These are phyloP conservation scores for Spilogale gracilis DNA, from an alignment of 2,113 vertebrate genomes.

Conservation along the genomic window DNA sequence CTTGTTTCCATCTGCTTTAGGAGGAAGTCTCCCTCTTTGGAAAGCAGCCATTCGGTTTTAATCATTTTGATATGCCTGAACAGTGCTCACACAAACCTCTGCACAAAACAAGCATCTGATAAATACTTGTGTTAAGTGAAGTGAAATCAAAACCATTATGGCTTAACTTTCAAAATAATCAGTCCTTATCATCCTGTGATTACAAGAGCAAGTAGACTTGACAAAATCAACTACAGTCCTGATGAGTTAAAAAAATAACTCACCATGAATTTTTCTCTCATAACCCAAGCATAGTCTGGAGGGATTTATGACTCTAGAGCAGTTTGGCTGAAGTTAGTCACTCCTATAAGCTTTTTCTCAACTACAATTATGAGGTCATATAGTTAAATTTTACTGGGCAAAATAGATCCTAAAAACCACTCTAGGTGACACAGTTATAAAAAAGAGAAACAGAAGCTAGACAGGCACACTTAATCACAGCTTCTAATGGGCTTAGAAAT, in stretches of 20 bases:
- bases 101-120: background rate
- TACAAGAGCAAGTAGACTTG: background rate
- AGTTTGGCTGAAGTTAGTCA: conserved; percentile 60
- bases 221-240: conserved; percentile 28
- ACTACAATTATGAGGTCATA: conserved; percentile 45
- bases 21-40: background rate
- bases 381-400: conserved; percentile 68
- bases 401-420: conserved; percentile 62
- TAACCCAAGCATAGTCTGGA: background rate
- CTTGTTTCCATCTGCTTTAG: background rate
- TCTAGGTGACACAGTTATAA: conserved; percentile 61
- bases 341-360: conserved; percentile 59
- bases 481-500: conserved; percentile 69
- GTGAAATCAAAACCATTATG: background rate
- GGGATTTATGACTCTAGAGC: conserved; percentile 44
- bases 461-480: conserved; percentile 61
- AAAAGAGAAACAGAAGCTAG: conserved; percentile 55
- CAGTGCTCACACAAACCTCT: background rate
- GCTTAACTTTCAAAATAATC: conserved; percentile 50
- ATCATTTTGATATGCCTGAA: background rate
- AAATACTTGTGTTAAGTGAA: conserved; percentile 54
- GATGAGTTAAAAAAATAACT: background rate
- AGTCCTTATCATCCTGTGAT: background rate
- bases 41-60: background rate
- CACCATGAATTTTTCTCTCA: background rate